Evolutionary conservation across 1,140 invertebrate genomes (phyloP), one percentile per base, ranked within the genome.

Genomic region (Macrotrachela quadricornifera): DNA sequence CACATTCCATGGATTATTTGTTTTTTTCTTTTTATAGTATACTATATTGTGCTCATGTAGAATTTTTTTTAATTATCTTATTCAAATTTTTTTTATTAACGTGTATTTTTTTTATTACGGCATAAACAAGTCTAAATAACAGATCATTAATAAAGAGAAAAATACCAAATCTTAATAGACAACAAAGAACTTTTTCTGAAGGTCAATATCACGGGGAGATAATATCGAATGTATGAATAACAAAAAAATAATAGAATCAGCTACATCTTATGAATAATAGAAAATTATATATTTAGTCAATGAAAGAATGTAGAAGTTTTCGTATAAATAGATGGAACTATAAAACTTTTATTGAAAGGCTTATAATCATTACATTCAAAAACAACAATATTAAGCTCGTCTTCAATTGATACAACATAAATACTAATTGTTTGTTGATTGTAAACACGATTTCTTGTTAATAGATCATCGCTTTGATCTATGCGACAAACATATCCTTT

Each of bases 321-420:
- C 57, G 95, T 95, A 71, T 94, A 94, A 71, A 87, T 91, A 17
- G 91, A 83, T 1, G 91, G 91, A 44, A 97, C 91, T 67, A 83
- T 81, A 69, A 82, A 95, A 1, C 91, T 91, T 72, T 96, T 88
- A 13, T 85, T 87, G 71, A 85, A 96, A 46, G 95, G 72, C 71
- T 97, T 97, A 70, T 96, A 97, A 67, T 96, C 91, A 71, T 97
- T 92, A 1, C 92, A 86, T 42, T 88, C 90, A 71, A 85, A 85
- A 66, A 86, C 92, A 1, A 90, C 90, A 65, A 79, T 82, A 67
- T 94, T 86, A 0, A 95, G 67, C 1, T 90, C 90, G 62, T 95
- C 85, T 65, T 87, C 79, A 13, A 87, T 82, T 3, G 76, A 75
- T 0, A 96, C 78, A 21, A 85, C 71, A 0, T 87, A 88, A 59